Evolutionary conservation across 2,888 invertebrate genomes (phyloP).

Genomic region (Anaspis maculata): DNA sequence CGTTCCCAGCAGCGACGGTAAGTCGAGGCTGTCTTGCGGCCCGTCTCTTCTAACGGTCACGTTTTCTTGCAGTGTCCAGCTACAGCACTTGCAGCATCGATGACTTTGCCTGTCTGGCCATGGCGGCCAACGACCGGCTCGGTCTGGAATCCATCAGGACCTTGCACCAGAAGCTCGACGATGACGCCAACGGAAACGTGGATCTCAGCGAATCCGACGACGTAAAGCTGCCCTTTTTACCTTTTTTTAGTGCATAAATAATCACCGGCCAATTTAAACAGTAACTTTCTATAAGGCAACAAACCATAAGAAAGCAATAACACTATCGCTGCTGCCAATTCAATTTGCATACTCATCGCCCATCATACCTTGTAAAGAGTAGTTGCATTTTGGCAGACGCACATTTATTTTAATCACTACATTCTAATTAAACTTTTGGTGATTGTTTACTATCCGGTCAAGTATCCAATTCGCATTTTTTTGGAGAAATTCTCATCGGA

Average conservation of each 20-base stretch:
- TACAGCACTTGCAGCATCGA: conserved; percentile 52
- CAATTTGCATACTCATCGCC: no score
- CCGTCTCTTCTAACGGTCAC: conserved; percentile 5
- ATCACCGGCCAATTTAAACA: no score
- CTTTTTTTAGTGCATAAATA: not conserved
- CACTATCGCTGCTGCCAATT: no score
- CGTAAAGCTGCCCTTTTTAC: conserved; percentile 49
- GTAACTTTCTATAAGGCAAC: no score
- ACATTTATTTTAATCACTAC: no score
- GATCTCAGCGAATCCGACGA: conserved; percentile 96
- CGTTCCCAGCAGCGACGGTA: conserved; percentile 50
- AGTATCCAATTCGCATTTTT: no score
- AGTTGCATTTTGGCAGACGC: no score
- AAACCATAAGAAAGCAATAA: no score
- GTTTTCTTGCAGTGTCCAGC: conserved; percentile 1
- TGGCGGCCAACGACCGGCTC: conserved; percentile 67
- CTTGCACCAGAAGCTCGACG: conserved; percentile 91
- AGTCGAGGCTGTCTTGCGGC: conserved; percentile 26
- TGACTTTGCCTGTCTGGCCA: conserved; percentile 65
- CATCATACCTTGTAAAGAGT: no score
- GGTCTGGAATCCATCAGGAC: conserved; percentile 89
- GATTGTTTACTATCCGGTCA: no score
- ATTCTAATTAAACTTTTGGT: no score
- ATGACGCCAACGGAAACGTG: conserved; percentile 95
- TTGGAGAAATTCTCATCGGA: no score